Conservation (phyloP, 2,888 invertebrate species). For the Aspidapion aeneum region DNA sequence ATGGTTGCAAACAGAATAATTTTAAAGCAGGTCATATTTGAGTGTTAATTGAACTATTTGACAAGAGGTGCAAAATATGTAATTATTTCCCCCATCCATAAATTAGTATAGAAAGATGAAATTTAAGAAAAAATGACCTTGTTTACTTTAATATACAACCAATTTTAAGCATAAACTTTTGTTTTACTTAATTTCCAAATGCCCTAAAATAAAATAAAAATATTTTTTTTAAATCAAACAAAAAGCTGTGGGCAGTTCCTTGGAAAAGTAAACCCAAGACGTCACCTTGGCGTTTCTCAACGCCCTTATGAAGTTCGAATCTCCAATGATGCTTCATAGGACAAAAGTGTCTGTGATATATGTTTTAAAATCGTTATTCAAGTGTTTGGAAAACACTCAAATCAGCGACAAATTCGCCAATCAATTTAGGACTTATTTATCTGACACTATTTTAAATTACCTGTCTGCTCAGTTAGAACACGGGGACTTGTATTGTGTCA, state of each 20-base stretch:
- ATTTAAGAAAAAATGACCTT: constrained; percentile 27
- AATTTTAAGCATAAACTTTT: constrained; percentile 32
- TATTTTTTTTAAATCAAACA: too few relatives aligned
- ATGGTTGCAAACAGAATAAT: too few relatives aligned
- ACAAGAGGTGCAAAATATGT: too few relatives aligned
- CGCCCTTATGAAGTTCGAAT: constrained; percentile 31
- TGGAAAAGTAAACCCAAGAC: constrained; percentile 39
- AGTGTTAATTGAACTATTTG: too few relatives aligned
- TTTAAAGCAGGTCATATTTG: too few relatives aligned
- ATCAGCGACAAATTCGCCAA: constrained; percentile 29
- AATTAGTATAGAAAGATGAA: too few relatives aligned
- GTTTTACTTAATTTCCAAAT: too few relatives aligned
- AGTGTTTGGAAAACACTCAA: constrained; percentile 31
- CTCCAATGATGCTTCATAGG: constrained; percentile 35
- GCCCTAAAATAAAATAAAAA: too few relatives aligned
- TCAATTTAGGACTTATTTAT: constrained; percentile 29
- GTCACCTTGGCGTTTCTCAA: constrained; percentile 38
- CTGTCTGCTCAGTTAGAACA: constrained; percentile 31
- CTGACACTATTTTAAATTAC: constrained; percentile 31
- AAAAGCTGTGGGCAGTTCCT: too few relatives aligned
- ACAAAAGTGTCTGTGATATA: constrained; percentile 37
- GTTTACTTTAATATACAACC: constrained; percentile 28
- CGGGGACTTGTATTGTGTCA: constrained; percentile 32
- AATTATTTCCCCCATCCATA: too few relatives aligned
- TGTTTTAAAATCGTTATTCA: constrained; percentile 32